Evolutionary conservation across 1,140 invertebrate species (phyloP), one percentile per base, ranked within the genome.

Genomic region (Nebria ingens): DNA sequence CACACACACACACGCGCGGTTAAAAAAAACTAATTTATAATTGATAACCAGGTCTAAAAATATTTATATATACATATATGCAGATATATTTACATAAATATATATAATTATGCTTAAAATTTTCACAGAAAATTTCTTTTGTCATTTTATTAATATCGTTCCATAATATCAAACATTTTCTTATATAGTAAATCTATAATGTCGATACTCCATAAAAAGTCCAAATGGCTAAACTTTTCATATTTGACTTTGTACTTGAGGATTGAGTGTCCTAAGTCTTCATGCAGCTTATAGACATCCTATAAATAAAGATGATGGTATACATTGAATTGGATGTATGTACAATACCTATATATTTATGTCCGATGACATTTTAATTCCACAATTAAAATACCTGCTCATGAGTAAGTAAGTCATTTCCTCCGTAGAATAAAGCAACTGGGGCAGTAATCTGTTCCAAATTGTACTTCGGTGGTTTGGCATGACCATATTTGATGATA

Each of bases 191-290:
- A 65, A 23, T 64, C 66, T 22, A 78, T 75, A 0, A 76, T 80
- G 56, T 84, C 75, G 22, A 75, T 79, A 0, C 76, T 82, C 73
- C 81, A 85, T 9, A 85, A 66, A 59, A 80, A 85, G 59, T 86
- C 83, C 55, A 84, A 63, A 61, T 85, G 83, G 62, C 82, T 82
- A 55, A 83, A 86, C 54, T 73, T 69, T 0, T 72, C 59, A 50
- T 76, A 58, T 0, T 76, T 71, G 1, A 85, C 77, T 62, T 74
- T 65, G 58, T 76, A 80, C 65, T 76, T 78, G n/a, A 77, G 76
- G 17, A 78, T 67, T 1, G 73, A 68, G 56, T 79, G 76, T 17
- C 71, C 71, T 3, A 84, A 57, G 61, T 75, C 68, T 2, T 62
- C 17, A 21, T 19, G 19, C 11, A 51, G 17, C 9, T 21, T 21